Evolutionary conservation across 2,797 vertebrate genomes (phyloP).

Genomic region (Eupleurogrammus muticus): DNA sequence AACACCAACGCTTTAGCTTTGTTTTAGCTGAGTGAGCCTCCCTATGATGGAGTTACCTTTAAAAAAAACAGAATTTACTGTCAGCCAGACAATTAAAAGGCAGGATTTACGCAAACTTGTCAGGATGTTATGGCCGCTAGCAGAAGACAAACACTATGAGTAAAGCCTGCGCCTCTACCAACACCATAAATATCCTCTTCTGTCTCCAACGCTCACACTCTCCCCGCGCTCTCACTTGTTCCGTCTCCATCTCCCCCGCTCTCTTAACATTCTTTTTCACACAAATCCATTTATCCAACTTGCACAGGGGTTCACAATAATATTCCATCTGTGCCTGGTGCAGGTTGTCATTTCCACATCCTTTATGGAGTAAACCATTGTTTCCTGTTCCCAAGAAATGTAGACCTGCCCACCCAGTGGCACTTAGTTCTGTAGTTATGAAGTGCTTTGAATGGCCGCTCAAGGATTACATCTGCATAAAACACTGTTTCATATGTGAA

Average conservation of each 20-base stretch:
- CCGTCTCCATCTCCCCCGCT: neutral
- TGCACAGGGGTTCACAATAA: too few species aligned
- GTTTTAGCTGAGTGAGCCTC: neutral
- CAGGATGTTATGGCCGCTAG: slow-evolving; percentile 31
- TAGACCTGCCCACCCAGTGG: too few species aligned
- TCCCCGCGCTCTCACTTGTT: neutral
- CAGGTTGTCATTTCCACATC: too few species aligned
- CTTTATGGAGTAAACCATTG: too few species aligned
- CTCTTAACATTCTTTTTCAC: neutral
- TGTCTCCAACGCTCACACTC: slow-evolving; percentile 3
- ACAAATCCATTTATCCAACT: neutral
- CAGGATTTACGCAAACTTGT: slow-evolving; percentile 45
- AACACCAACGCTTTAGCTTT: neutral
- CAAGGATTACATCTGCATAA: too few species aligned
- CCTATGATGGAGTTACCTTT: neutral
- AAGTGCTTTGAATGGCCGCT: too few species aligned
- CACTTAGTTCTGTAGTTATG: too few species aligned
- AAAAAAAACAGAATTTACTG: slow-evolving; percentile 23
- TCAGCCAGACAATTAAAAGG: slow-evolving; percentile 51
- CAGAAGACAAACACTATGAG: slow-evolving; percentile 44
- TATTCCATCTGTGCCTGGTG: too few species aligned
- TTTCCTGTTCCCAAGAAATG: too few species aligned
- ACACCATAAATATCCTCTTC: slow-evolving; percentile 44
- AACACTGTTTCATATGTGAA: too few species aligned
- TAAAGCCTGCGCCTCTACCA: slow-evolving; percentile 24